A percentile compares a stretch with the other conserved stretches of the same genome.
phyloP scores from a whole-genome alignment of 2,113 vertebrate genomes.

The Ranitomeya variabilis region DNA sequence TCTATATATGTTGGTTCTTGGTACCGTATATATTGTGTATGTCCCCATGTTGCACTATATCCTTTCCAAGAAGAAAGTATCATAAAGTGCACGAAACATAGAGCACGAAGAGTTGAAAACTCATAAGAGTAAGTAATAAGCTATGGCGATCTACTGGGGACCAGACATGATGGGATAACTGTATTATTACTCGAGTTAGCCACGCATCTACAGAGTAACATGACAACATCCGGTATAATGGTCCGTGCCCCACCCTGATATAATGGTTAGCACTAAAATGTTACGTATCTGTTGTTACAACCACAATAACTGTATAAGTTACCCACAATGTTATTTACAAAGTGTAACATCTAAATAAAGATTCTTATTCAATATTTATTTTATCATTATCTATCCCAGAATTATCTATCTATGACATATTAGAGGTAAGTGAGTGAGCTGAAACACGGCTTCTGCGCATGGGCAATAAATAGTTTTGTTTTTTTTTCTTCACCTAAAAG shows the following conservation, averaged over 20 bases:
- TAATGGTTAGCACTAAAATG: neutral
- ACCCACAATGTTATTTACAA: neutral
- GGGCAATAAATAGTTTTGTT: too few relatives aligned
- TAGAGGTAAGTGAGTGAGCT: too few relatives aligned
- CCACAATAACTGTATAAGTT: neutral
- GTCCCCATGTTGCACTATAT: conserved; percentile 2
- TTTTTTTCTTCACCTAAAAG: too few relatives aligned
- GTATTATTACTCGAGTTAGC: neutral
- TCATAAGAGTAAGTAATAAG: neutral
- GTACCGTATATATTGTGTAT: conserved; percentile 45
- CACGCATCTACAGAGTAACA: too few relatives aligned
- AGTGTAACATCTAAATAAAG: conserved; percentile 4
- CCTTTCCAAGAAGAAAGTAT: neutral
- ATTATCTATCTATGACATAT: too few relatives aligned
- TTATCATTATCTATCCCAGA: too few relatives aligned
- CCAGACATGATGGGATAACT: neutral
- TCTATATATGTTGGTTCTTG: conserved; percentile 48
- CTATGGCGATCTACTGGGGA: neutral
- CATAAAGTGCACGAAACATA: neutral
- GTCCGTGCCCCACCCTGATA: neutral
- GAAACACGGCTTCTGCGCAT: too few relatives aligned
- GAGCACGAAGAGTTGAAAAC: neutral
- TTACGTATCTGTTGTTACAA: neutral
- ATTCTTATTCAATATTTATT: neutral
- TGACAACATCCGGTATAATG: neutral